Percentiles rank a stretch among this genome's conserved stretches.
Conservation (phyloP, 2,113 vertebrate species). For the Arvicanthis niloticus region DNA sequence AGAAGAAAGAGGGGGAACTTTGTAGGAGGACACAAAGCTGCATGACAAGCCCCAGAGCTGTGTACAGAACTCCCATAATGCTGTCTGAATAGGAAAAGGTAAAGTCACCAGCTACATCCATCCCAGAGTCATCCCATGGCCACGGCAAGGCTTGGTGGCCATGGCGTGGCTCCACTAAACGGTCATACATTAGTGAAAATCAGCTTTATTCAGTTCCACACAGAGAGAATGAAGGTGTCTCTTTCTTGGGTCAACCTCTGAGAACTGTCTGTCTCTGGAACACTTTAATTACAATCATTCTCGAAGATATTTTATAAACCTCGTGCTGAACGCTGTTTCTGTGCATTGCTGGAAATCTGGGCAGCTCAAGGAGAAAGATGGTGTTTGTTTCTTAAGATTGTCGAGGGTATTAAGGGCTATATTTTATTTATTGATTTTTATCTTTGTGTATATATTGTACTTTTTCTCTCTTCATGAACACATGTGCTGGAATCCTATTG, state of each 20-base stretch:
- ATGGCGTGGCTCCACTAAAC: not conserved
- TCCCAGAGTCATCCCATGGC: not conserved
- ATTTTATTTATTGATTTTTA: constrained; percentile 1
- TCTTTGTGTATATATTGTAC: not conserved
- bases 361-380: not conserved
- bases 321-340: not conserved
- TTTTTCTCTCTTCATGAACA: not conserved
- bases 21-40: not conserved
- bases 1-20: not conserved
- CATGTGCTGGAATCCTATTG: not conserved
- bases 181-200: not conserved
- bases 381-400: not conserved
- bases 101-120: not conserved
- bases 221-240: not conserved
- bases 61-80: not conserved
- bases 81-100: not conserved
- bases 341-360: not conserved
- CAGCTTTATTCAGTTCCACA: not conserved
- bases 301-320: not conserved
- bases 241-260: not conserved
- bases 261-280: not conserved
- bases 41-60: not conserved
- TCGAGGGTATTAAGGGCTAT: not conserved
- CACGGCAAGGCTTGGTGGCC: not conserved
- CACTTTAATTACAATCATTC: not conserved